A percentile compares a stretch with the other conserved stretches of the same genome.
These are phyloP conservation scores for Eupsilia transversa DNA, from an alignment of 2,888 invertebrate genomes.

Conservation along the genomic window DNA sequence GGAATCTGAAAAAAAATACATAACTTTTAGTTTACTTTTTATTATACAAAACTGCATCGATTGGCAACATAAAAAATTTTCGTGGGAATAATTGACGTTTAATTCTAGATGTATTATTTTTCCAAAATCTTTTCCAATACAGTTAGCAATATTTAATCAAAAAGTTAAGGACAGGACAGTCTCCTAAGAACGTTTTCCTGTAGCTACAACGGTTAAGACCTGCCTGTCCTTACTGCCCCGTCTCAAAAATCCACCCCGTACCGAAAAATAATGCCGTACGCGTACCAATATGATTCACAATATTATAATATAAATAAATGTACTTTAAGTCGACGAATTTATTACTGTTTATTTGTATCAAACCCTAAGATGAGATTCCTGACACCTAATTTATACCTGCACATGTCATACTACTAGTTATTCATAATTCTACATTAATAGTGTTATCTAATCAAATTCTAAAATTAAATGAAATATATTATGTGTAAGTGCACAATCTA, in stretches of 20 bases:
- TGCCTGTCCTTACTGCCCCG: neutral
- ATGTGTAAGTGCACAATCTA: constrained; percentile 27
- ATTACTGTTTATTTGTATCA: neutral
- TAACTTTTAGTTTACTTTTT: neutral
- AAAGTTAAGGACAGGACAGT: neutral
- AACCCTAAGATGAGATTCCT: neutral
- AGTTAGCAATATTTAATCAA: too few relatives aligned
- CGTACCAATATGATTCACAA: neutral
- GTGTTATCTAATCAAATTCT: constrained; percentile 8
- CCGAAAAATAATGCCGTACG: neutral
- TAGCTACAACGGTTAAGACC: neutral
- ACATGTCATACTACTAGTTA: constrained; percentile 10
- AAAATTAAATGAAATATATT: constrained; percentile 22
- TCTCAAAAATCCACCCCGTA: neutral
- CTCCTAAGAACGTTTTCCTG: neutral
- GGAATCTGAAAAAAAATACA: constrained; percentile 91
- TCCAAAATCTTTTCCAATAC: too few relatives aligned
- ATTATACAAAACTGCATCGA: neutral
- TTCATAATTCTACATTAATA: constrained; percentile 30
- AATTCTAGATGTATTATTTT: too few relatives aligned
- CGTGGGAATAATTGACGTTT: neutral
- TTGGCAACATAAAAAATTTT: neutral
- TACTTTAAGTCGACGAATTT: neutral
- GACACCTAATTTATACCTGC: constrained; percentile 4
- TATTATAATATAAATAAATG: neutral